Percentiles rank a stretch among this genome's conserved stretches.
phyloP scores from a whole-genome alignment of 2,888 invertebrate genomes.

The Amiota minor region DNA sequence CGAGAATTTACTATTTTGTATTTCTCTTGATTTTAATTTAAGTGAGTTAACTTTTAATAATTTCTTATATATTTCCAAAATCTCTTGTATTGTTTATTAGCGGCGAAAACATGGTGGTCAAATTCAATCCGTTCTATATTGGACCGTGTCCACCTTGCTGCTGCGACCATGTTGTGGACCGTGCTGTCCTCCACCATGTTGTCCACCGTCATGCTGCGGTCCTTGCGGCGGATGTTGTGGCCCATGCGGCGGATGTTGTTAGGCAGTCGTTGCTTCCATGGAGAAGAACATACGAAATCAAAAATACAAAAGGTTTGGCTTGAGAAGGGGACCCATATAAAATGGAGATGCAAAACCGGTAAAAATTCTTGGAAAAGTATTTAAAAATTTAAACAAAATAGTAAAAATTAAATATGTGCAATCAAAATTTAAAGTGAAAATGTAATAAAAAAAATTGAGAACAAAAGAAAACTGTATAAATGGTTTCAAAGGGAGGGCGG shows the following conservation, averaged over 20 bases:
- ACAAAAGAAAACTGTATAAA: no score
- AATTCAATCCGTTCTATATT: conserved; percentile 18
- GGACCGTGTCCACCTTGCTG: conserved; percentile 17
- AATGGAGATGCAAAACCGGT: no score
- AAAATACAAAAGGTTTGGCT: no score
- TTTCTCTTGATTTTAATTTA: neutral
- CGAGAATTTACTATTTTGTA: neutral
- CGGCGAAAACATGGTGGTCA: neutral
- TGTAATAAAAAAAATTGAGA: no score
- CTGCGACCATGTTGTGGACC: conserved; percentile 13
- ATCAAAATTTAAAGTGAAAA: no score
- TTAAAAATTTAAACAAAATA: no score
- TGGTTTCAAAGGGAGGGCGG: no score
- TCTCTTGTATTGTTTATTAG: neutral
- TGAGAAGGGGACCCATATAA: no score
- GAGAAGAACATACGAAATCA: neutral
- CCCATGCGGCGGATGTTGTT: conserved; percentile 2
- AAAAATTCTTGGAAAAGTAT: no score
- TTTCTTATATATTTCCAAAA: neutral
- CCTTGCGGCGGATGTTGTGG: conserved; percentile 9
- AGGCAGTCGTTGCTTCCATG: no score
- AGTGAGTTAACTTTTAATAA: neutral
- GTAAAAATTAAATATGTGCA: no score
- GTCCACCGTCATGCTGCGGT: neutral
- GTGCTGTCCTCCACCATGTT: neutral